Base-by-base conservation (phyloP, 2,113 vertebrate species). In the Cranoglanis bouderius region DNA sequence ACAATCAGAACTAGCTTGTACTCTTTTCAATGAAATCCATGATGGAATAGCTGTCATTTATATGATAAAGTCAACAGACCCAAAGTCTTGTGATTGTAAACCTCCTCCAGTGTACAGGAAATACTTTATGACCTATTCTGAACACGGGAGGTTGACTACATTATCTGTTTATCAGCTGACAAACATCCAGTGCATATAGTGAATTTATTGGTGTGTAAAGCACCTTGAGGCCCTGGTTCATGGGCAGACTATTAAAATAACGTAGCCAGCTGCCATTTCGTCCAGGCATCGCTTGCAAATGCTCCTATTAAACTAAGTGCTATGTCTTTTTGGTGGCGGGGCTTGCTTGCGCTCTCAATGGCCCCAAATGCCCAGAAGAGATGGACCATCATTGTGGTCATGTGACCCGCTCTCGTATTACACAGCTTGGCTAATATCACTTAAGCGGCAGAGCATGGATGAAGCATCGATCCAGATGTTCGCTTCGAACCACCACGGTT, bases 351-450 rank as follows among this genome's bases (percentile, higher is more conserved):
- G 9, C 63, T 53, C 5, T 55, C 87, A 82, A 85, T 61, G 70
- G 55, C 61, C 38, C 74, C 13, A 83, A 89, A 83, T 12, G 61
- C 57, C 59, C 51, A 46, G 65, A 80, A 84, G 77, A 59, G 55
- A 87, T 46, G 43, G 26, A 35, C 75, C 89, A 86, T 90, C 85
- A 89, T 59, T 74, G 70, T 7, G 19, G 80, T 90, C 91, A 91
- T 90, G 91, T 91, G 87, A 81, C 35, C 59, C 84, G 87, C 74
- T 92, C 91, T 94, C 87, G 46, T 88, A 90, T 94, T 94, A 90
- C 93, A 87, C 55, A 61, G 85, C 85, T 40, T 85, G 80, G 86
- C 88, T 63, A 55, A 72, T 78, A 93, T 82, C 53, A 57, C 51
- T 38, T 57, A 57, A 82, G 80, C 18, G 4, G 55, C 21, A 40